A percentile compares a stretch with the other conserved stretches of the same genome.
Conservation (phyloP, 2,888 invertebrate genomes). For the Gymnoscelis rufifasciata region DNA sequence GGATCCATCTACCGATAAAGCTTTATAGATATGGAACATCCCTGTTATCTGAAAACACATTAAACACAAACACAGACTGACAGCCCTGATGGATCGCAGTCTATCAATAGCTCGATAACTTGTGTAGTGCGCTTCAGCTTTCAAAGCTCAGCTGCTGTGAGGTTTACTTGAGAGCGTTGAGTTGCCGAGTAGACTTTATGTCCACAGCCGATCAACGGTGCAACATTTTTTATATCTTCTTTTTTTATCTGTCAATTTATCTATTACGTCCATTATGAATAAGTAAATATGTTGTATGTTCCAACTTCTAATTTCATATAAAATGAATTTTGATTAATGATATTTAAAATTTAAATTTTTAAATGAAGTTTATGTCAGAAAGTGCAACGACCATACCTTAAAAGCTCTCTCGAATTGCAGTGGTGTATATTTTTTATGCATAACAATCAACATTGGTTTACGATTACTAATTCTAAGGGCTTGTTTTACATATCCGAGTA, state of each 20-base stretch:
- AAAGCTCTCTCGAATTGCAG: too few relatives aligned
- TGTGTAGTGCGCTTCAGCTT: conserved; percentile 38
- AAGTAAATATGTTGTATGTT: too few relatives aligned
- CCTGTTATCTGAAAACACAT: conserved; percentile 1
- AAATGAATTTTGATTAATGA: too few relatives aligned
- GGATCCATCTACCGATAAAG: not conserved
- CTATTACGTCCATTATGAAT: too few relatives aligned
- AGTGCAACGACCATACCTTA: too few relatives aligned
- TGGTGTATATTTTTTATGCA: too few relatives aligned
- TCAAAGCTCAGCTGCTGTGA: conserved; percentile 39
- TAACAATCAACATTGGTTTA: too few relatives aligned
- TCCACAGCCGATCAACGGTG: not conserved
- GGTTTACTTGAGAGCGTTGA: conserved; percentile 1
- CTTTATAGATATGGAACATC: not conserved
- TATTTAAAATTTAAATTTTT: too few relatives aligned
- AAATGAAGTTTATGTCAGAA: too few relatives aligned
- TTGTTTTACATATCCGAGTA: too few relatives aligned
- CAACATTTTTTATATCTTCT: not conserved
- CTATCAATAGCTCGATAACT: conserved; percentile 51
- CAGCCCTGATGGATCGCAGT: conserved; percentile 33
- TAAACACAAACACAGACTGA: conserved; percentile 7
- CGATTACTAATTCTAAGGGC: too few relatives aligned
- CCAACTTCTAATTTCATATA: too few relatives aligned
- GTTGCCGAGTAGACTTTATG: not conserved
- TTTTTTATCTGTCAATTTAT: not conserved